phyloP scores from a whole-genome alignment of 2,113 vertebrate genomes.

The Malurus elegans region DNA sequence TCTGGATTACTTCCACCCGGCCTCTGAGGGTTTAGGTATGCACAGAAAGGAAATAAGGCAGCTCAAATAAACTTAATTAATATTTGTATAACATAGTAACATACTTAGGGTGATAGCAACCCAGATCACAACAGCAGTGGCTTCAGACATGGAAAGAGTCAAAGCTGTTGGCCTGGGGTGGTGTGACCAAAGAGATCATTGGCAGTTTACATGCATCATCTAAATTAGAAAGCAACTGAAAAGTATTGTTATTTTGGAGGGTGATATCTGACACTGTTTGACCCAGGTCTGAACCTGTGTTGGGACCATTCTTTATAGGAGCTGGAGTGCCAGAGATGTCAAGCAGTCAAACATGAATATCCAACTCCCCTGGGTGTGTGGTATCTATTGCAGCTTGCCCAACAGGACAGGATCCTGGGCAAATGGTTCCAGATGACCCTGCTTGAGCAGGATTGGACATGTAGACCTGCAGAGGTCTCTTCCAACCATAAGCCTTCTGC shows the following conservation, averaged over 20 bases:
- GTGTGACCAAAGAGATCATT: neutral
- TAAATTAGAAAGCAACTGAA: neutral
- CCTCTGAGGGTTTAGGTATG: neutral
- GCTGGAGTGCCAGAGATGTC: neutral
- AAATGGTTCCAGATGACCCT: neutral
- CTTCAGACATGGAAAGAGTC: neutral
- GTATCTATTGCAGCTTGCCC: neutral
- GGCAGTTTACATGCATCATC: neutral
- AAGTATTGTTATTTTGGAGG: neutral
- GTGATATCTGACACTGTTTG: neutral
- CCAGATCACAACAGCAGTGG: neutral
- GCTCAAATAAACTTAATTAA: neutral
- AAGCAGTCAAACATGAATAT: accelerated
- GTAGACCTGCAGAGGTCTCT: neutral
- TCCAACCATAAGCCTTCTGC: neutral
- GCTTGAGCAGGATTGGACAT: neutral
- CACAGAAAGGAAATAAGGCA: neutral
- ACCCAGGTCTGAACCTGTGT: neutral
- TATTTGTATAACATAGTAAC: neutral
- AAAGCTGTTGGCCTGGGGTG: neutral
- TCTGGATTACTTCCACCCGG: neutral
- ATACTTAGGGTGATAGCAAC: neutral
- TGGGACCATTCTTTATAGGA: neutral
- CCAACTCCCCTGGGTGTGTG: neutral
- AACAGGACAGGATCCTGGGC: neutral